Evolutionary conservation across 2,113 vertebrate species (phyloP), one percentile per base, ranked within the genome.

Genomic region (Ceratotherium simum): DNA sequence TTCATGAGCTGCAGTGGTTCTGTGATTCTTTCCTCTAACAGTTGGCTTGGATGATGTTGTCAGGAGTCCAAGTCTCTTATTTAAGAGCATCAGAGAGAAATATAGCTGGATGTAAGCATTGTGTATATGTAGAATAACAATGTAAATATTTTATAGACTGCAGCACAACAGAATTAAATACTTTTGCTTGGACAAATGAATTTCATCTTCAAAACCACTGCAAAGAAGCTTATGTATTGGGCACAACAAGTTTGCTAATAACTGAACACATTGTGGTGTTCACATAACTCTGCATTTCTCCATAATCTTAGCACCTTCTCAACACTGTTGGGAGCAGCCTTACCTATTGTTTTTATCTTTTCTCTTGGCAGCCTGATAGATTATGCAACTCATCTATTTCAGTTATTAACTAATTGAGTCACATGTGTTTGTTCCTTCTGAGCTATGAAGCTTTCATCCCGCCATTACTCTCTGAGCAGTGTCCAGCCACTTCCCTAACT

Each of bases 101-200:
- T 78, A 80, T 76, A 89, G 48, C n/a, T 79, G 83, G 48, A 97
- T 82, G 54, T 87, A 93, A 95, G 96, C 79, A 90, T 75, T 75
- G 93, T 93, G 64, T 75, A 48, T 86, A 78, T 82, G 92, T 95
- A 83, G 96, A 78, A 94, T 42, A 97, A 96, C 91, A 92, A 67
- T 69, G 94, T 98, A 96, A 98, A 98, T 97, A 98, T 97, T 97
- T 98, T 97, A 98, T 97, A 62, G 90, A 58, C 92, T 97, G 95
- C 97, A 96, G 96, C 87, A 97, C 75, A 96, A 92, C 64, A 95
- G 76, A 92, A 98, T 97, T 92, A 94, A 97, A 96, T 92, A 92
- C 83, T 97, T 97, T 87, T 90, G 83, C 90, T 95, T 90, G 70
- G 58, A 94, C 82, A 95, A 97, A 95, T 96, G 80, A 97, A 96